Percentiles rank a stretch among this genome's conserved stretches.
Conservation (phyloP, 2,797 vertebrate species). For the Hydrolagus colliei region DNA sequence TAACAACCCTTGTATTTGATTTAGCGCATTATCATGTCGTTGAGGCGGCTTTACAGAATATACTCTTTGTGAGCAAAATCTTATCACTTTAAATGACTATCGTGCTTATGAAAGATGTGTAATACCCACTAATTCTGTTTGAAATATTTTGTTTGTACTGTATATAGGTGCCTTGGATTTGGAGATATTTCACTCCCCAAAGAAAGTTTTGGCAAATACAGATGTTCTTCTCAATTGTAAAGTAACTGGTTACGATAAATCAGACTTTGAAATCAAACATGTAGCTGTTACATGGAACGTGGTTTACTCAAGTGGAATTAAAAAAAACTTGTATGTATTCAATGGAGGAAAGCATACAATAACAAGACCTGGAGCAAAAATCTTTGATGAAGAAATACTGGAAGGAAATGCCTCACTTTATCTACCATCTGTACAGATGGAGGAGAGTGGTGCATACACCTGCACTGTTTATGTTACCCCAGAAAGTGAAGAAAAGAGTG, state of each 20-base stretch:
- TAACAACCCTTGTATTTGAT: too few species aligned
- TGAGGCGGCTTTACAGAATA: too few species aligned
- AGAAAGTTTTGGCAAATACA: background rate
- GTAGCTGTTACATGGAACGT: background rate
- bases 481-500: background rate
- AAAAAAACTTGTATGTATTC: background rate
- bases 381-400: background rate
- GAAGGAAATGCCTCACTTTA: slow-evolving; percentile 24
- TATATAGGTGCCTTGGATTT: background rate
- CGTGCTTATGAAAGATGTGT: too few species aligned
- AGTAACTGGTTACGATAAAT: background rate
- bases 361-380: background rate
- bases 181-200: slow-evolving; percentile 16
- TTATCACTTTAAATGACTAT: too few species aligned
- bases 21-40: too few species aligned
- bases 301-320: background rate
- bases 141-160: background rate
- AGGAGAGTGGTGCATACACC: background rate
- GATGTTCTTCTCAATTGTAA: slow-evolving; percentile 7
- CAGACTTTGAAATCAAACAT: background rate
- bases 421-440: background rate
- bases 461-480: slow-evolving; percentile 8
- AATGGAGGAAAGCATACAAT: background rate
- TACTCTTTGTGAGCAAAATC: too few species aligned
- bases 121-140: too few species aligned